Evolutionary conservation across 30 jellyfish, hydroid and myxozoan species (phyloP), one percentile per base, ranked within the genome.

Genomic region (Rhopilema esculentum): DNA sequence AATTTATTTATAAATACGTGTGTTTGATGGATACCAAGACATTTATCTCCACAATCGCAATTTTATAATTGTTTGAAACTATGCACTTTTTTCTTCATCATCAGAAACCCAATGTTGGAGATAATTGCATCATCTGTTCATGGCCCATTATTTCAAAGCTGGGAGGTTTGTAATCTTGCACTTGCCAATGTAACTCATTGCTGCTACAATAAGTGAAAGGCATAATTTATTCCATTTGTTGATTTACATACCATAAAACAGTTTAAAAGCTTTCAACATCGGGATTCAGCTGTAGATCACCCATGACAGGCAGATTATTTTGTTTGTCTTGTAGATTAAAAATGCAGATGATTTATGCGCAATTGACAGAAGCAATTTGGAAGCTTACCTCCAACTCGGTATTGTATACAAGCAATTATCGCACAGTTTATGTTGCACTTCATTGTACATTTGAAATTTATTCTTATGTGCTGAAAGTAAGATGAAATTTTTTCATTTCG

Each of bases 151-250:
- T 94, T 83, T 74, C 86, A 89, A 16, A 75, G 64, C 16, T 94
- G 98, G 98, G 98, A 94, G 88, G 98, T 94, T 79, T 75, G 91
- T 52, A n/a, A 29, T 22, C 27, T 48, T 24, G n/a, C 20, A 17
- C 19, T 28, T 24, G 26, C 69, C 72, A 63, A 40, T 40, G 57
- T 40, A 40, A 12, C 12, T 40, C 12, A 40, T 40, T 2, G 6
- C 6, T 40, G 9, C 20, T 66, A 16, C 32, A 0, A 66, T 0
- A 66, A 66, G 32, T 66, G 19, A n/a, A n/a, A n/a, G n/a, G n/a
- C n/a, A n/a, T n/a, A n/a, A n/a, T n/a, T n/a, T n/a, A n/a, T n/a
- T n/a, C n/a, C n/a, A n/a, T n/a, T n/a, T n/a, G n/a, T n/a, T n/a
- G n/a, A n/a, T n/a, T n/a, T n/a, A n/a, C n/a, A n/a, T n/a, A n/a